Percentiles rank a stretch among this genome's conserved stretches.
Conservation (phyloP, 2,888 invertebrate species). For the Urechis unicinctus region DNA sequence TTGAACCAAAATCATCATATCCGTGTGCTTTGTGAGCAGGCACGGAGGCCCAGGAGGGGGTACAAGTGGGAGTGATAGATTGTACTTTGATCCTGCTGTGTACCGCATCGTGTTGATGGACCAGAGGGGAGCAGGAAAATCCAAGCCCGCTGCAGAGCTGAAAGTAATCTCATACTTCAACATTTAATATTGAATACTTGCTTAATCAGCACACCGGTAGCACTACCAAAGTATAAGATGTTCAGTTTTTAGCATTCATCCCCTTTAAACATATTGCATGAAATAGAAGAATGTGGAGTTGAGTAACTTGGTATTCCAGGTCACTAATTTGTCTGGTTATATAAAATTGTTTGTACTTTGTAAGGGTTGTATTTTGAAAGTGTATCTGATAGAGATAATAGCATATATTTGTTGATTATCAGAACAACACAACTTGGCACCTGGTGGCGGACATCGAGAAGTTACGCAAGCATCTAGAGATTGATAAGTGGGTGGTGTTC, state of each 20-base stretch:
- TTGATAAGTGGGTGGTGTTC: conserved; percentile 45
- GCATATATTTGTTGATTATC: not conserved
- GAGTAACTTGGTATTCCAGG: no score
- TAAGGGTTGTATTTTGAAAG: not conserved
- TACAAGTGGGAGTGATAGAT: conserved; percentile 22
- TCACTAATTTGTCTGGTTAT: no score
- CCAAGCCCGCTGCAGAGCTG: conserved; percentile 36
- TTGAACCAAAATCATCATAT: no score
- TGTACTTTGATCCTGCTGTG: conserved; percentile 35
- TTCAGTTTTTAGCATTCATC: no score
- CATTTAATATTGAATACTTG: no score
- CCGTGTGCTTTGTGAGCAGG: conserved; percentile 14
- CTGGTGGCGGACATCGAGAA: conserved; percentile 43
- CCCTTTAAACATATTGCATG: no score
- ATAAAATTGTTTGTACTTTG: not conserved
- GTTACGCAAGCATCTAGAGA: conserved; percentile 30
- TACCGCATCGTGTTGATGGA: conserved; percentile 39
- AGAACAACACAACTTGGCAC: conserved; percentile 46
- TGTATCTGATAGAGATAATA: not conserved
- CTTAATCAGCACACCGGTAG: no score
- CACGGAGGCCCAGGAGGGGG: conserved; percentile 31
- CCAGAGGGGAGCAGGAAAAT: conserved; percentile 40
- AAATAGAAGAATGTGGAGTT: no score
- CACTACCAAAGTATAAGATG: no score
- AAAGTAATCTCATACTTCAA: conserved; percentile 21